Conservation (phyloP, 2,888 invertebrate genomes). For the Sylvicola fuscatus region DNA sequence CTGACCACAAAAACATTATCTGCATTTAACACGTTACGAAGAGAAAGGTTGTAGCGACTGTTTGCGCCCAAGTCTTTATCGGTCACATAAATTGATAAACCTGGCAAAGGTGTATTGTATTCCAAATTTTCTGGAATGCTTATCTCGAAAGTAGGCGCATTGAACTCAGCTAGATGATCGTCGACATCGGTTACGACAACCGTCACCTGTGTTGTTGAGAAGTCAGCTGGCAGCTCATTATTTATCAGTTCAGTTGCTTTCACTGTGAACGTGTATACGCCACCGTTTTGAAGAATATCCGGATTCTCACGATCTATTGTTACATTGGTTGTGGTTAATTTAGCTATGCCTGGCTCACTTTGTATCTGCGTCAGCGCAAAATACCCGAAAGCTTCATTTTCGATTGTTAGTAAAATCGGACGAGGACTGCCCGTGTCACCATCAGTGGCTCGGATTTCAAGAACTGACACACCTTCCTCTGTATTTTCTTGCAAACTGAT, state of each 20-base stretch:
- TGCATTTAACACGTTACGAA: constrained; percentile 37
- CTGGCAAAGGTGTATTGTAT: constrained; percentile 44
- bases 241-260: constrained; percentile 56
- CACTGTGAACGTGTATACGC: constrained; percentile 50
- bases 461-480: constrained; percentile 27
- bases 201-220: constrained; percentile 44
- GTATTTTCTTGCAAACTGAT: constrained; percentile 58
- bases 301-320: constrained; percentile 58
- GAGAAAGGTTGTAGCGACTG: constrained; percentile 40
- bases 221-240: constrained; percentile 46
- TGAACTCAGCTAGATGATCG: constrained; percentile 54
- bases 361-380: constrained; percentile 35
- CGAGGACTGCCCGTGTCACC: constrained; percentile 60
- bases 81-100: constrained; percentile 49
- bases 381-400: constrained; percentile 46
- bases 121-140: constrained; percentile 59
- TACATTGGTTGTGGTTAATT: constrained; percentile 37
- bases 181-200: constrained; percentile 62
- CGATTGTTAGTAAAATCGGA: constrained; percentile 40
- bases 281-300: constrained; percentile 51
- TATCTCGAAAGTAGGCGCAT: constrained; percentile 39
- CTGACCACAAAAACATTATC: constrained; percentile 39
- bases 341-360: constrained; percentile 31
- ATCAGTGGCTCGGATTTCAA: constrained; percentile 50
- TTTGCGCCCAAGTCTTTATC: constrained; percentile 56